phyloP scores from a whole-genome alignment of 2,888 invertebrate genomes.

The Melinopterus prodromus region DNA sequence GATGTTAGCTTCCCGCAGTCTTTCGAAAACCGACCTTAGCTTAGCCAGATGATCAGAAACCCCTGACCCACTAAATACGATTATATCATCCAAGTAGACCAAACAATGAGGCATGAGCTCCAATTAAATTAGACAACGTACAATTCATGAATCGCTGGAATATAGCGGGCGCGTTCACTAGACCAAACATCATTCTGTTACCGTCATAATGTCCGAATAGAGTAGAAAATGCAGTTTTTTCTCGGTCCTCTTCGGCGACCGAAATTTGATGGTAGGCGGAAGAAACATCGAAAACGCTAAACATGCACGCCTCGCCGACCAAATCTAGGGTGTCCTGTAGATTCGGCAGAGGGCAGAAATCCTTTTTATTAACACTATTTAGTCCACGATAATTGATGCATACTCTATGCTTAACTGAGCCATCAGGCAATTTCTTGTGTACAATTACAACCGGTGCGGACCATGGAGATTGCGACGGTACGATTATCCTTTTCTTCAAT shows the following conservation, averaged over 20 bases:
- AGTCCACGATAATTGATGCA: constrained; percentile 27
- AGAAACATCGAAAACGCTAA: constrained; percentile 27
- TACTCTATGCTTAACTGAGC: constrained; percentile 14
- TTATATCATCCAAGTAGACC: constrained; percentile 26
- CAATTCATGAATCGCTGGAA: constrained; percentile 29
- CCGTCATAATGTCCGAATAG: constrained; percentile 19
- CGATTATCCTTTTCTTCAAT: constrained; percentile 17
- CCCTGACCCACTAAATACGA: neutral
- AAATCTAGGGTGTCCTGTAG: constrained; percentile 28
- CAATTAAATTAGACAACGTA: constrained; percentile 21
- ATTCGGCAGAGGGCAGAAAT: constrained; percentile 24
- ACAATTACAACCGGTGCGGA: constrained; percentile 10
- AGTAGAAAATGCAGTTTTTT: constrained; percentile 26
- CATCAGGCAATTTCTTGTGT: neutral
- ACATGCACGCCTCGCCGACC: neutral
- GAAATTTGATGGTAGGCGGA: no score
- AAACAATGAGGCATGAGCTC: constrained; percentile 28
- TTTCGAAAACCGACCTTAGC: neutral
- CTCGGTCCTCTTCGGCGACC: constrained; percentile 6
- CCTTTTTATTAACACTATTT: constrained; percentile 22
- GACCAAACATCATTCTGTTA: constrained; percentile 19
- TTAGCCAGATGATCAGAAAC: neutral
- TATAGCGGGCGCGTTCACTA: constrained; percentile 26
- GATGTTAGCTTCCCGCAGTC: constrained; percentile 13
- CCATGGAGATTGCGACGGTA: constrained; percentile 21